Conservation (phyloP, 2,113 vertebrate genomes). For the Oostethus manadensis region DNA sequence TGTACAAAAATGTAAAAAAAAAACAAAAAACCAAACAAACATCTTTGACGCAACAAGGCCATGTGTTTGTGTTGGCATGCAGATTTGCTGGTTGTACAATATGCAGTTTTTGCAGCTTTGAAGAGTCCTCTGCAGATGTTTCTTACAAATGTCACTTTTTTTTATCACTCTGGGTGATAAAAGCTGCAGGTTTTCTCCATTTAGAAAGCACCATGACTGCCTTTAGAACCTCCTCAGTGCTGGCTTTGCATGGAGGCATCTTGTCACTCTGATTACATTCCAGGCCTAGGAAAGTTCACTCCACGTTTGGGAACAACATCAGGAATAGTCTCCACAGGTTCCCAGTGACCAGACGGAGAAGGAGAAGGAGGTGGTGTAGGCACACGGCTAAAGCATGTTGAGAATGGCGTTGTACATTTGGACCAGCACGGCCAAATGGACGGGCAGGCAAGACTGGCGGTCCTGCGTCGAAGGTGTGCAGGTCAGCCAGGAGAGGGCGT, state of each 20-base stretch:
- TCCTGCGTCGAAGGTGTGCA: constrained; percentile 96
- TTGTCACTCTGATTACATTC: constrained; percentile 26
- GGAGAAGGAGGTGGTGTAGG: constrained; percentile 31
- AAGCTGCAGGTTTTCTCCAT: constrained; percentile 18
- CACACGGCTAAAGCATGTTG: constrained; percentile 82
- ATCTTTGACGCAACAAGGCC: constrained; percentile 41
- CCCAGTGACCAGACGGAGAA: not conserved
- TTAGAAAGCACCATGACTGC: constrained; percentile 20
- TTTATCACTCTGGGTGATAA: constrained; percentile 8
- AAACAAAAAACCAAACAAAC: constrained; percentile 54
- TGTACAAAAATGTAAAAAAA: constrained; percentile 39
- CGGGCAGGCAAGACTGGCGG: constrained; percentile 95
- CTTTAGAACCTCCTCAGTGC: constrained; percentile 18
- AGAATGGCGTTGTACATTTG: constrained; percentile 99
- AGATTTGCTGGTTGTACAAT: constrained; percentile 55
- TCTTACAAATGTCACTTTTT: constrained; percentile 13
- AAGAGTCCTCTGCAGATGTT: constrained; percentile 28
- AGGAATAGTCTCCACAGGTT: too few relatives aligned
- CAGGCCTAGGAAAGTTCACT: constrained; percentile 26
- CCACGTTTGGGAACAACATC: not conserved
- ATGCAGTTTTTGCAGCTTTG: constrained; percentile 25
- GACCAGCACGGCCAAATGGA: constrained; percentile 95
- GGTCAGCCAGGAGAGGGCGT: constrained; percentile 98
- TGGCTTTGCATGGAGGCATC: constrained; percentile 24
- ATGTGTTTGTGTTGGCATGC: constrained; percentile 36